A percentile compares a stretch with the other conserved stretches of the same genome.
Conservation (phyloP, 1,140 invertebrate species). For the Papilio glaucus region DNA sequence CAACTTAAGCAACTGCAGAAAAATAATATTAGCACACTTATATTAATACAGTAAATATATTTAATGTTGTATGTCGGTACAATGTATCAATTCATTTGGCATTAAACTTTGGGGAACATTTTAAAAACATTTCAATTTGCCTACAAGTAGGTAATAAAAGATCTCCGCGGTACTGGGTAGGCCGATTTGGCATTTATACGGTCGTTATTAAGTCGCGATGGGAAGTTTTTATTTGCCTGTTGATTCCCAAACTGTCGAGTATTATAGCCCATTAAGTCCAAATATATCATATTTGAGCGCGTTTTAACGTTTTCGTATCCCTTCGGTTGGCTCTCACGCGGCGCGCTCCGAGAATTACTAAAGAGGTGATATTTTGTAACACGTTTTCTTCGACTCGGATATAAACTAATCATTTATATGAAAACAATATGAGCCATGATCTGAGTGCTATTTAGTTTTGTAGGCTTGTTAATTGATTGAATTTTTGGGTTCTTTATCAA, state of each 20-base stretch:
- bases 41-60: background rate
- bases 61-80: background rate
- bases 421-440: no score
- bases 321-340: slow-evolving; percentile 25
- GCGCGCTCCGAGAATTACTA: background rate
- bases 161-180: slow-evolving; percentile 22
- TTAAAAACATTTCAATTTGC: slow-evolving; percentile 33
- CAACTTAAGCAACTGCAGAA: no score
- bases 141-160: slow-evolving; percentile 35
- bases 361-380: background rate
- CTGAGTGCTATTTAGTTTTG: no score
- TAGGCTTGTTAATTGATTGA: no score
- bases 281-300: slow-evolving; percentile 45
- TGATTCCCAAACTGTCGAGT: slow-evolving; percentile 49
- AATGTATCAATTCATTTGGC: slow-evolving; percentile 5
- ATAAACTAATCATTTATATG: background rate
- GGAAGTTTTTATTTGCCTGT: slow-evolving; percentile 61
- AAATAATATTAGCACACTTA: no score
- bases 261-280: slow-evolving; percentile 54
- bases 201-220: slow-evolving; percentile 37
- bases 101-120: background rate
- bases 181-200: slow-evolving; percentile 37
- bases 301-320: slow-evolving; percentile 43
- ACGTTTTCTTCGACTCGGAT: background rate
- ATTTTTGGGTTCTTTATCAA: no score